These are phyloP conservation scores for Crenichthys baileyi DNA, from an alignment of 2,797 vertebrate species.

Conservation along the genomic window DNA sequence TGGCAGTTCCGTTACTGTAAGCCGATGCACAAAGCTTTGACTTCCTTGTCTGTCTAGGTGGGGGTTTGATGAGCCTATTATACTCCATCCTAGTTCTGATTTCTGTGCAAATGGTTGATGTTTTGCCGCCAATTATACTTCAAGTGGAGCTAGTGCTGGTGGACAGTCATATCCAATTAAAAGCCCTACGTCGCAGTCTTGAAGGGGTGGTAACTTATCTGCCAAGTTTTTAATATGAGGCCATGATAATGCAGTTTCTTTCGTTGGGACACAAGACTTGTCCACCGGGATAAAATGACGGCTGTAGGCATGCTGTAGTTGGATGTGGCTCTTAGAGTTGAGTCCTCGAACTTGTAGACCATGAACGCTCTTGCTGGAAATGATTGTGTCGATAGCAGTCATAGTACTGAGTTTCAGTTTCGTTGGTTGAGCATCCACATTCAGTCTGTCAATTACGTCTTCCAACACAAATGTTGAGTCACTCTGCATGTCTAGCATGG, in stretches of 20 bases:
- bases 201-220: not conserved
- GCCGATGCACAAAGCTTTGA: constrained; percentile 32
- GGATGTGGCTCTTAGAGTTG: not conserved
- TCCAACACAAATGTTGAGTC: constrained; percentile 45
- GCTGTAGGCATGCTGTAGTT: constrained; percentile 1
- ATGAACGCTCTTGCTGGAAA: constrained; percentile 29
- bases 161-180: constrained; percentile 19
- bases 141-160: constrained; percentile 1
- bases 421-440: constrained; percentile 18
- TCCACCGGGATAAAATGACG: constrained; percentile 8
- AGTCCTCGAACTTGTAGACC: constrained; percentile 5
- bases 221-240: constrained; percentile 14
- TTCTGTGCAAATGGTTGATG: no score
- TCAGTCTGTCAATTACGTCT: constrained; percentile 30
- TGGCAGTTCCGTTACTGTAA: constrained; percentile 33
- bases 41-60: constrained; percentile 33
- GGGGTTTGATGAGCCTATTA: constrained; percentile 32
- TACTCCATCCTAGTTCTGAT: constrained; percentile 26
- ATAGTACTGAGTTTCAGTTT: constrained; percentile 20
- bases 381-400: constrained; percentile 44
- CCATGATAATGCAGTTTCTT: constrained; percentile 13
- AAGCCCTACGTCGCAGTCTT: not conserved
- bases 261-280: constrained; percentile 1
- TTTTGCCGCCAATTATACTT: no score
- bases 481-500: constrained; percentile 40